phyloP scores from a whole-genome alignment of 2,113 vertebrate genomes.

The Chamaea fasciata region DNA sequence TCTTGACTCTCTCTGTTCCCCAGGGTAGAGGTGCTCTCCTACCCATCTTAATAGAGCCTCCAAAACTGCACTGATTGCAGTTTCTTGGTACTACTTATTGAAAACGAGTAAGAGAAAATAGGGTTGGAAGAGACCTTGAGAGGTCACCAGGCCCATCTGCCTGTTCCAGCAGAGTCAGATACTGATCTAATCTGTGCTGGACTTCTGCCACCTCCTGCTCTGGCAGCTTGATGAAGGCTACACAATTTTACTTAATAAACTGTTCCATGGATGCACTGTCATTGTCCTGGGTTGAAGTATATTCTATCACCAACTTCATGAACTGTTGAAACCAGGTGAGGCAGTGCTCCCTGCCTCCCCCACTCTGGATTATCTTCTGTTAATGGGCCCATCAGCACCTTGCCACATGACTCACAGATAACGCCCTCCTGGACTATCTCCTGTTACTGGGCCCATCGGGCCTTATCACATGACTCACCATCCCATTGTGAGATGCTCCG shows the following conservation, averaged over 20 bases:
- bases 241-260: not conserved
- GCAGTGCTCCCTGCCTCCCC: no score
- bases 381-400: no score
- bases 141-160: not conserved
- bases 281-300: no score
- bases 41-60: not conserved
- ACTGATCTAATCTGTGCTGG: not conserved
- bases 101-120: not conserved
- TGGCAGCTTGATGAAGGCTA: not conserved
- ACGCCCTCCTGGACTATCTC: no score
- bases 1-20: not conserved
- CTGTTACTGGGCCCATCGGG: no score
- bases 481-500: no score
- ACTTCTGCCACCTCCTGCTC: not conserved
- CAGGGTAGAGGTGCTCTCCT: not conserved
- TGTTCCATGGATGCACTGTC: not conserved
- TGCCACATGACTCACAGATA: no score
- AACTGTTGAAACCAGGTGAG: no score
- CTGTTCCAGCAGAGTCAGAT: not conserved
- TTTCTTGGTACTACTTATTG: not conserved
- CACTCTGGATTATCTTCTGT: no score
- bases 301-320: no score
- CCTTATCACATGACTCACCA: no score
- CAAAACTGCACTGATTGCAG: not conserved
- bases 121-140: not conserved